Percentiles rank a stretch among this genome's conserved stretches.
These are phyloP conservation scores for Stigmatopora nigra DNA, from an alignment of 2,113 vertebrate genomes.

Conservation along the genomic window DNA sequence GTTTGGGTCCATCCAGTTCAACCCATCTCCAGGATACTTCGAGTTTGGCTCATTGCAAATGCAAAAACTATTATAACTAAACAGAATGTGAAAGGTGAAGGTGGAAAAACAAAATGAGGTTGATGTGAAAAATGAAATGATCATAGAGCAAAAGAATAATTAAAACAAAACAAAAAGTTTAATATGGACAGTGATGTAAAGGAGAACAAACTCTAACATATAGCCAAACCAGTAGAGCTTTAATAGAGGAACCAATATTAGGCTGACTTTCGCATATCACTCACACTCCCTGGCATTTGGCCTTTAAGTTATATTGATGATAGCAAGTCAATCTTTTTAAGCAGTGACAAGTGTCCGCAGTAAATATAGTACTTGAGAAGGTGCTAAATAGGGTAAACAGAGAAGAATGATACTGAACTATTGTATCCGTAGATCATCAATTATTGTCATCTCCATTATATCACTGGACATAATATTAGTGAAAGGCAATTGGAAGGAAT, in stretches of 20 bases:
- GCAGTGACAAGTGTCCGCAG: no score
- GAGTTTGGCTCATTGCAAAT: constrained; percentile 30
- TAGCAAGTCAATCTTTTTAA: no score
- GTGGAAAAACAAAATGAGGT: constrained; percentile 19
- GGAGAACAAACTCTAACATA: constrained; percentile 7
- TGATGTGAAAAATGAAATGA: constrained; percentile 33
- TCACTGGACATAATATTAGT: constrained; percentile 21
- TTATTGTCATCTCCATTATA: constrained; percentile 18
- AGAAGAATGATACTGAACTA: no score
- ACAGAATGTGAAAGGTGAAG: constrained; percentile 9
- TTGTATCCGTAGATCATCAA: no score
- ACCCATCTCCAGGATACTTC: constrained; percentile 35
- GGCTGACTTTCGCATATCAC: no score
- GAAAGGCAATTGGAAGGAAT: background rate
- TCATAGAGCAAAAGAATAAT: constrained; percentile 26
- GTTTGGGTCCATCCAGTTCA: constrained; percentile 54
- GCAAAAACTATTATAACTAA: constrained; percentile 44
- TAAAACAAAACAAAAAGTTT: constrained; percentile 10
- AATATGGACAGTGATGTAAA: constrained; percentile 27
- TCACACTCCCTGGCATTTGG: no score
- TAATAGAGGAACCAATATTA: no score
- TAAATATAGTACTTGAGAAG: no score
- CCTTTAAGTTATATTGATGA: no score
- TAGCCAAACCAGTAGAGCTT: background rate
- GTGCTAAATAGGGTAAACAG: no score